These are phyloP conservation scores for Agrochola lota DNA, from an alignment of 2,888 invertebrate genomes.

Conservation along the genomic window DNA sequence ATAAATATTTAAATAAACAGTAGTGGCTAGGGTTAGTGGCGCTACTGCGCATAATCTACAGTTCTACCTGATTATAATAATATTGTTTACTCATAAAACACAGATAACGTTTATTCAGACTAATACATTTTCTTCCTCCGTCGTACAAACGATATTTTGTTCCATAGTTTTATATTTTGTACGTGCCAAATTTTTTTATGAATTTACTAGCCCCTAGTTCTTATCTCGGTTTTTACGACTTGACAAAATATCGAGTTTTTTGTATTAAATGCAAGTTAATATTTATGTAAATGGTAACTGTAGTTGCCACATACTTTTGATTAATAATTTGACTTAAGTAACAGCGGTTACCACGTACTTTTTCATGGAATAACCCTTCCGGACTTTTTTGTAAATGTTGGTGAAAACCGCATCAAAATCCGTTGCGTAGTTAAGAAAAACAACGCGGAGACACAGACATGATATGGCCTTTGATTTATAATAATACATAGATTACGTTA, in stretches of 20 bases:
- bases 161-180: too few species aligned
- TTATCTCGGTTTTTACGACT: too few species aligned
- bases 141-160: too few species aligned
- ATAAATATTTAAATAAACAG: background rate
- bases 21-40: too few species aligned
- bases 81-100: too few species aligned
- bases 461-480: background rate
- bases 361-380: background rate
- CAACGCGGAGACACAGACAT: background rate
- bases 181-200: too few species aligned
- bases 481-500: background rate
- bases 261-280: too few species aligned
- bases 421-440: background rate
- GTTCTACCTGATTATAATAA: too few species aligned
- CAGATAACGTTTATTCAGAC: too few species aligned
- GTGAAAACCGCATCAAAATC: background rate
- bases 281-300: background rate
- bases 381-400: background rate
- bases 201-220: background rate
- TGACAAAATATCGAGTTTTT: background rate
- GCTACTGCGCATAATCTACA: background rate
- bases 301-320: background rate
- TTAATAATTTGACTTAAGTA: background rate
- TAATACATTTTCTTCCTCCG: too few species aligned
- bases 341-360: background rate